Evolutionary conservation across 2,888 invertebrate genomes (phyloP).

Genomic region (Deladenus siricidicola): DNA sequence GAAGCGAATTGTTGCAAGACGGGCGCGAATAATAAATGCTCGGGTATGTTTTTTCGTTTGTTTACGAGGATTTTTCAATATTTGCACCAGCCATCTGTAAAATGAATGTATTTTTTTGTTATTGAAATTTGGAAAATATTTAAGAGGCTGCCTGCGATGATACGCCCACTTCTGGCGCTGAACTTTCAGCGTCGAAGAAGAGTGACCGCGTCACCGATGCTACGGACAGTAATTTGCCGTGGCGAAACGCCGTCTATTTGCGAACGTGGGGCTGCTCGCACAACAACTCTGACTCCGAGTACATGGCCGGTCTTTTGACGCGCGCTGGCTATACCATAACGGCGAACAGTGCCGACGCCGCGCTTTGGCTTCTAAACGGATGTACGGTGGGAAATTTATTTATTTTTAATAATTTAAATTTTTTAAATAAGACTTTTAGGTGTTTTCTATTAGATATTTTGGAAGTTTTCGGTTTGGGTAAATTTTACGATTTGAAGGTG

Average conservation of each 20-base stretch:
- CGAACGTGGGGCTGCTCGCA: conserved; percentile 71
- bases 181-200: no score
- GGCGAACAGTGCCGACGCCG: conserved; percentile 71
- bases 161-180: no score
- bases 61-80: no score
- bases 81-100: no score
- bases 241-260: conserved; percentile 15
- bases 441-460: neutral
- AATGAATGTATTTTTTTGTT: no score
- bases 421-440: neutral
- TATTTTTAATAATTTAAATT: neutral
- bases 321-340: conserved; percentile 52
- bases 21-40: no score
- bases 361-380: conserved; percentile 89
- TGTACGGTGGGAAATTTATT: no score
- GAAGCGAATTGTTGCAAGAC: no score
- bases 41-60: no score
- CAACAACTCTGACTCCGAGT: conserved; percentile 85
- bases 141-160: no score
- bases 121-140: no score
- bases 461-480: neutral
- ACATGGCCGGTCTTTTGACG: conserved; percentile 90
- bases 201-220: neutral
- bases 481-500: conserved; percentile 61
- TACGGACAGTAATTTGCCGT: neutral